These are phyloP conservation scores for Orthosia incerta DNA, from an alignment of 2,888 invertebrate genomes.

Conservation along the genomic window DNA sequence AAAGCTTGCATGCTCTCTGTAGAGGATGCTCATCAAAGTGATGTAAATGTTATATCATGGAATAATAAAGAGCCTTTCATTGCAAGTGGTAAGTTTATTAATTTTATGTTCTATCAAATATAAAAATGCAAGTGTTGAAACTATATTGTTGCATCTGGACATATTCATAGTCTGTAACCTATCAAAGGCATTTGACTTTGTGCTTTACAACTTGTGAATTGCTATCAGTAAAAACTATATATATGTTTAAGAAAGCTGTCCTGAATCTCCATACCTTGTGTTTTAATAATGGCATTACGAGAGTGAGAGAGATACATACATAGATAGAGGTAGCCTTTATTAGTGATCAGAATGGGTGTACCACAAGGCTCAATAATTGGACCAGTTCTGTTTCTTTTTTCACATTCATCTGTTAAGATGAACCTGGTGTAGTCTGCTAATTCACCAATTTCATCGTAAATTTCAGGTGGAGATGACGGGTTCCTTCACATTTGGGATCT, in stretches of 20 bases:
- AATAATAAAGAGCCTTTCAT: conserved; percentile 97
- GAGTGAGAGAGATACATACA: neutral
- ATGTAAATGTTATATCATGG: conserved; percentile 99
- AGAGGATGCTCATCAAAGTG: conserved; percentile 96
- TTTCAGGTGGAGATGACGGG: conserved; percentile 98
- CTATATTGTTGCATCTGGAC: neutral
- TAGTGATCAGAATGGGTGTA: neutral
- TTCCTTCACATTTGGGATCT: conserved; percentile 98
- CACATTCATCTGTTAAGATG: neutral
- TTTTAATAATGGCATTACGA: neutral
- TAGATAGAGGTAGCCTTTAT: neutral
- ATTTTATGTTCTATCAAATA: neutral
- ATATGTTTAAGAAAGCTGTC: neutral
- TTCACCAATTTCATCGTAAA: neutral
- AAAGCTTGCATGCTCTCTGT: conserved; percentile 98
- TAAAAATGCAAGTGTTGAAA: neutral
- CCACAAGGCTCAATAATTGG: conserved; percentile 5
- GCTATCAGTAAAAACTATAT: neutral
- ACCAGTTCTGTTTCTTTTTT: neutral
- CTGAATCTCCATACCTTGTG: neutral
- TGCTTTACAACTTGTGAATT: neutral
- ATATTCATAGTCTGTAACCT: neutral
- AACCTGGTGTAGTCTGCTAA: neutral
- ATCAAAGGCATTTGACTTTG: neutral
- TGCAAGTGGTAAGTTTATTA: conserved; percentile 92